These are phyloP conservation scores for Pollenia griseotomentosa DNA, from an alignment of 2,888 invertebrate species.

Conservation along the genomic window DNA sequence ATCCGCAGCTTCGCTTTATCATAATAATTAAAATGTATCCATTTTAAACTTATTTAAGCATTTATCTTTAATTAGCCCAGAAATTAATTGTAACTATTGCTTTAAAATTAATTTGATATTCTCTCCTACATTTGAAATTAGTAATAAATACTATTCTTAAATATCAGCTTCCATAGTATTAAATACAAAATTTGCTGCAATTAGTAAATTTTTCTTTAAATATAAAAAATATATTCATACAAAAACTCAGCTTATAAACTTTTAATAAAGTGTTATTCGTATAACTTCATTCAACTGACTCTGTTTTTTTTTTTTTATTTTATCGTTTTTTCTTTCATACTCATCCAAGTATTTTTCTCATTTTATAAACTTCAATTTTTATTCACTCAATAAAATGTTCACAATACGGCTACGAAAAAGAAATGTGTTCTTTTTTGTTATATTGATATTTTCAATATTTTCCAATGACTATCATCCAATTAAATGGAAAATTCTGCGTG, in stretches of 20 bases:
- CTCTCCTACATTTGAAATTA: not conserved
- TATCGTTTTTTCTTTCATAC: not conserved
- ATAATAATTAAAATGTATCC: too few relatives aligned
- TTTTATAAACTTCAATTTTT: slow-evolving; percentile 43
- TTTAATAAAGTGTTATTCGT: slow-evolving; percentile 20
- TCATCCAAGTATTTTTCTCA: not conserved
- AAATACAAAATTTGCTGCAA: slow-evolving; percentile 28
- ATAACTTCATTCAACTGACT: not conserved
- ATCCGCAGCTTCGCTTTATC: too few relatives aligned
- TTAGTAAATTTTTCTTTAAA: not conserved
- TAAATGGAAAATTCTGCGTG: slow-evolving; percentile 15
- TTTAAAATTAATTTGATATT: not conserved
- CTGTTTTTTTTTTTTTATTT: not conserved
- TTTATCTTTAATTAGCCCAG: too few relatives aligned
- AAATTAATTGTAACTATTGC: not conserved
- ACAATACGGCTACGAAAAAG: slow-evolving; percentile 2
- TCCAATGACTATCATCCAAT: slow-evolving; percentile 44
- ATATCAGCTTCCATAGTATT: slow-evolving; percentile 23
- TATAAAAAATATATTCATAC: not conserved
- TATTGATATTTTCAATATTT: slow-evolving; percentile 22
- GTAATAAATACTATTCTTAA: not conserved
- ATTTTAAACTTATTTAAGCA: too few relatives aligned
- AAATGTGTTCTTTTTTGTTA: slow-evolving; percentile 23
- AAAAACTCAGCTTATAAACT: slow-evolving; percentile 17
- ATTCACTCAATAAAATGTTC: slow-evolving; percentile 27